phyloP scores from a whole-genome alignment of 2,797 vertebrate species.

The Bradypodion ventrale region DNA sequence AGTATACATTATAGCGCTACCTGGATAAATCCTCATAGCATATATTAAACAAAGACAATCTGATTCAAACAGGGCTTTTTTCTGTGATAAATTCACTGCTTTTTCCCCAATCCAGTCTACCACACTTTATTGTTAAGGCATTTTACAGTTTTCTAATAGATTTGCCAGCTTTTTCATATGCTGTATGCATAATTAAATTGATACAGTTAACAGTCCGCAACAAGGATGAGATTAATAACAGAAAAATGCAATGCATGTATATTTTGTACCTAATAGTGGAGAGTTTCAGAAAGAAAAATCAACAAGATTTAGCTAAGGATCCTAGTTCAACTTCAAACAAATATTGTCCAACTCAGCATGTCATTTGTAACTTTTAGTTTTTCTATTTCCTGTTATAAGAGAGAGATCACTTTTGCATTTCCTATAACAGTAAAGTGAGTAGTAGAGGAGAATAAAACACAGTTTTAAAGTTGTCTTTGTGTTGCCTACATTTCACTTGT shows the following conservation, averaged over 20 bases:
- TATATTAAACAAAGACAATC: too few relatives aligned
- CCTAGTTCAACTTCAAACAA: background rate
- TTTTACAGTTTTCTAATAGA: too few relatives aligned
- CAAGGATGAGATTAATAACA: too few relatives aligned
- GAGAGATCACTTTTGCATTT: background rate
- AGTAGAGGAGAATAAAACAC: background rate
- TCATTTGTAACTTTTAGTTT: background rate
- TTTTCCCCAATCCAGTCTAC: too few relatives aligned
- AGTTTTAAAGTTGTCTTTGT: background rate
- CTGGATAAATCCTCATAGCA: too few relatives aligned
- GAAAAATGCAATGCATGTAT: background rate
- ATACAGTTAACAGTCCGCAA: too few relatives aligned
- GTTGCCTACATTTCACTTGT: background rate
- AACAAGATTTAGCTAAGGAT: background rate
- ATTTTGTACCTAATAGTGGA: background rate
- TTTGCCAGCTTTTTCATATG: too few relatives aligned
- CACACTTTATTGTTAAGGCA: too few relatives aligned
- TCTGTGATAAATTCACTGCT: too few relatives aligned
- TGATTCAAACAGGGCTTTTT: too few relatives aligned
- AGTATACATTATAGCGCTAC: too few relatives aligned
- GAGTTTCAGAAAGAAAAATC: background rate
- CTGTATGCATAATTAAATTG: too few relatives aligned
- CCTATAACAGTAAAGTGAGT: background rate
- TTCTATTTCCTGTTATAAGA: background rate
- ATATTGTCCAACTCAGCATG: slow-evolving; percentile 15